Conservation (phyloP, 1,140 invertebrate species). For the Macrostomum lignano region DNA sequence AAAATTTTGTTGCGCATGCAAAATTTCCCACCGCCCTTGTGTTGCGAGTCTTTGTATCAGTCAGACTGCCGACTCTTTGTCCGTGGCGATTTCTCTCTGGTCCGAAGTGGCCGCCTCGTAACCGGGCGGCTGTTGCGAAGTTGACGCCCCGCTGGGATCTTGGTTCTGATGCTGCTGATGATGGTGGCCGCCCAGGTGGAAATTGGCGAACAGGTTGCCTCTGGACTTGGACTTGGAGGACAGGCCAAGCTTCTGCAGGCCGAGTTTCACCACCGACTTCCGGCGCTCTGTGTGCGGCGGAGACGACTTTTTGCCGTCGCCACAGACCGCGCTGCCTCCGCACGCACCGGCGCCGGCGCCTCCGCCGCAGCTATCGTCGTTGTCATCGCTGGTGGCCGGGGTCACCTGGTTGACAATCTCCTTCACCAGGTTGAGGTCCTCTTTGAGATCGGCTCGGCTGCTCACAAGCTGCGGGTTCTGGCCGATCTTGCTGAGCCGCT, state of each 20-base stretch:
- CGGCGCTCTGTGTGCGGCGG: conserved; percentile 2
- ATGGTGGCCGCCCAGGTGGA: no score
- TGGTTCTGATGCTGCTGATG: no score
- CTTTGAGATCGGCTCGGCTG: conserved; percentile 39
- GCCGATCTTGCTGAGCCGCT: conserved; percentile 85
- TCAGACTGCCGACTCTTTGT: no score
- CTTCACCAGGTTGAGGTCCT: conserved; percentile 21
- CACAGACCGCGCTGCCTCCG: conserved; percentile 9
- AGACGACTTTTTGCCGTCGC: conserved; percentile 9
- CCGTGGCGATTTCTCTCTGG: no score
- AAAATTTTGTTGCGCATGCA: no score
- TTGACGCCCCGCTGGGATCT: no score
- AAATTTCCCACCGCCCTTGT: no score
- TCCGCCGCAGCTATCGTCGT: conserved; percentile 4
- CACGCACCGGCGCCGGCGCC: not conserved
- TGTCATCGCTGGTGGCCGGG: conserved; percentile 8
- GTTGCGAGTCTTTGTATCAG: no score
- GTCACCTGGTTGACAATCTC: conserved; percentile 34
- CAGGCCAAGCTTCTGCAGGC: conserved; percentile 3
- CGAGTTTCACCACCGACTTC: conserved; percentile 1
- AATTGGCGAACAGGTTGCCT: no score
- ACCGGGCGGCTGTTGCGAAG: no score
- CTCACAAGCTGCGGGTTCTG: conserved; percentile 84
- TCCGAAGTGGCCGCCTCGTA: no score
- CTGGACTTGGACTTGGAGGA: not conserved